A percentile compares a stretch with the other conserved stretches of the same genome.
These are phyloP conservation scores for Allolobophora icterica DNA, from an alignment of 2,888 invertebrate genomes.

Conservation along the genomic window DNA sequence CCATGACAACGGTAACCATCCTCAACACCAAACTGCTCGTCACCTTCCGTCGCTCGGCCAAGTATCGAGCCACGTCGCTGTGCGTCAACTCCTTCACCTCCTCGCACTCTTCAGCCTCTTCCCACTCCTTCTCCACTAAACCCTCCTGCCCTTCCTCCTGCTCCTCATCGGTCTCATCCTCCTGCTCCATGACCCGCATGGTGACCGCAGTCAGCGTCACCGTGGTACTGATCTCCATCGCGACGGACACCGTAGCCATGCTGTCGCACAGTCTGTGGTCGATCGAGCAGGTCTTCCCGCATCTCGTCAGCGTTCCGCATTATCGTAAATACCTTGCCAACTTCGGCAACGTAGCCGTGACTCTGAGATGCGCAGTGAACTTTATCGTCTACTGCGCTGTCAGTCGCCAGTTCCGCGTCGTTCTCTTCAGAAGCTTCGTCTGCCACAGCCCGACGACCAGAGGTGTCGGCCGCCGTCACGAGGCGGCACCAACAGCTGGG, in stretches of 20 bases:
- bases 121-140: not conserved
- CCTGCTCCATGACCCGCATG: not conserved
- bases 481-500: not conserved
- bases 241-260: not conserved
- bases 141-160: not conserved
- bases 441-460: not conserved
- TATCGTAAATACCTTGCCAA: slow-evolving; percentile 39
- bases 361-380: slow-evolving; percentile 46
- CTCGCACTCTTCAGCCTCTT: not conserved
- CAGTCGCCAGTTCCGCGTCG: slow-evolving; percentile 44
- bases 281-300: not conserved
- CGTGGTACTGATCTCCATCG: not conserved
- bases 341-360: slow-evolving; percentile 46
- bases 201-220: slow-evolving; percentile 1
- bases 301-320: not conserved
- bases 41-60: not conserved
- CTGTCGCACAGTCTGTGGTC: not conserved
- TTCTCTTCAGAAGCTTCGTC: slow-evolving; percentile 22
- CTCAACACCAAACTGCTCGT: slow-evolving; percentile 8
- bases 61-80: not conserved
- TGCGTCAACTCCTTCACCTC: not conserved
- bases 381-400: slow-evolving; percentile 49
- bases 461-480: too few species aligned
- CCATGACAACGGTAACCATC: not conserved
- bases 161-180: not conserved